These are phyloP conservation scores for Pseudachorutes palmiensis DNA, from an alignment of 1,140 invertebrate genomes.

Conservation along the genomic window DNA sequence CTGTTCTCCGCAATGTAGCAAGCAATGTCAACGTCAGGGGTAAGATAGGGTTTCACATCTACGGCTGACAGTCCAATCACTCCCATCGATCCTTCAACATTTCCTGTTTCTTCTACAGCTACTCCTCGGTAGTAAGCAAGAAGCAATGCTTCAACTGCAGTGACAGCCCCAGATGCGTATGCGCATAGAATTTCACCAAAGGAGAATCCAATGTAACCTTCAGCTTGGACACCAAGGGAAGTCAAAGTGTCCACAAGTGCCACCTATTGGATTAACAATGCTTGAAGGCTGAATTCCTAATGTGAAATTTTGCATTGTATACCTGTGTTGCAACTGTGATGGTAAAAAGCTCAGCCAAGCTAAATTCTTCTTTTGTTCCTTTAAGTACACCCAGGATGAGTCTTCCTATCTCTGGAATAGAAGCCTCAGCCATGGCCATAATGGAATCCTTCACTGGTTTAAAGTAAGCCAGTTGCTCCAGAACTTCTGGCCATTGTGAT, in stretches of 20 bases:
- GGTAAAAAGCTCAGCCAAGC: no score
- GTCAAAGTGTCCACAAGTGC: constrained; percentile 44
- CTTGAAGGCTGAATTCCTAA: no score
- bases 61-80: constrained; percentile 79
- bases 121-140: constrained; percentile 66
- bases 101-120: not conserved
- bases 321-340: no score
- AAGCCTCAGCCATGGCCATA: constrained; percentile 59
- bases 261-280: not conserved
- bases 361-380: not conserved
- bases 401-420: constrained; percentile 69
- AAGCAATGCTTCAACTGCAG: constrained; percentile 82
- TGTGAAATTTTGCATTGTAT: not conserved
- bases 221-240: constrained; percentile 66
- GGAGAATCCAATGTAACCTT: constrained; percentile 92
- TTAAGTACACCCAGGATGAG: constrained; percentile 62
- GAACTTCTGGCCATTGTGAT: constrained; percentile 92
- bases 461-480: constrained; percentile 66
- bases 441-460: constrained; percentile 70
- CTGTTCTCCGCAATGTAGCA: constrained; percentile 89
- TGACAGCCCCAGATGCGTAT: constrained; percentile 90
- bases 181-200: constrained; percentile 91
- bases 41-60: constrained; percentile 63
- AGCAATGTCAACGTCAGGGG: constrained; percentile 68
- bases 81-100: constrained; percentile 66